Evolutionary conservation across 2,888 invertebrate species (phyloP).

Genomic region (Laothoe populi): DNA sequence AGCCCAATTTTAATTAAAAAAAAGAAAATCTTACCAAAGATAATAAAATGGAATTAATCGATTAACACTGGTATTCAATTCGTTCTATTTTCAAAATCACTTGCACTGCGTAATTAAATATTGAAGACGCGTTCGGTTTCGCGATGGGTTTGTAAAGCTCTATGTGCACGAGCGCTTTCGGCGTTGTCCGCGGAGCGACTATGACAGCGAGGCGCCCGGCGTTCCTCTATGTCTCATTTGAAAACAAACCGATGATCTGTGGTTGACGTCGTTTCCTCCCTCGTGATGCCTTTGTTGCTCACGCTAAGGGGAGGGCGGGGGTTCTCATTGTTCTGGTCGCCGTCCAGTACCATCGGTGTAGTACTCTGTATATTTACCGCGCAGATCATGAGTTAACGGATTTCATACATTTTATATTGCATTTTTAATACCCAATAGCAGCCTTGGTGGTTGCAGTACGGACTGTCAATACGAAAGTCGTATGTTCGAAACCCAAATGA

Average conservation of each 20-base stretch:
- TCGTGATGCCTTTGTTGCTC: constrained; percentile 40
- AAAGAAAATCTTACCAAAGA: constrained; percentile 54
- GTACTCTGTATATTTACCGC: constrained; percentile 53
- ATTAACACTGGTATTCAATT: constrained; percentile 11
- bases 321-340: constrained; percentile 52
- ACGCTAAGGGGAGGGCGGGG: constrained; percentile 41
- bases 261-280: constrained; percentile 46
- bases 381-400: constrained; percentile 57
- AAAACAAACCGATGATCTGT: constrained; percentile 52
- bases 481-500: too few species aligned
- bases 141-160: constrained; percentile 48
- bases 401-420: constrained; percentile 45
- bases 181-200: constrained; percentile 68
- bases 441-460: too few species aligned
- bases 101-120: constrained; percentile 29
- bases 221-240: constrained; percentile 72
- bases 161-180: constrained; percentile 61
- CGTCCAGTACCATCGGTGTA: constrained; percentile 47
- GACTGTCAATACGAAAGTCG: too few species aligned
- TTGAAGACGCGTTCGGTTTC: constrained; percentile 45
- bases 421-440: too few species aligned
- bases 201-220: constrained; percentile 48
- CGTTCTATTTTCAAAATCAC: constrained; percentile 35
- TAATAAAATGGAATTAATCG: constrained; percentile 18
- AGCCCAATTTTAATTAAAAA: constrained; percentile 23